phyloP scores from a whole-genome alignment of 2,797 vertebrate species.

The Fistularia tabacaria region DNA sequence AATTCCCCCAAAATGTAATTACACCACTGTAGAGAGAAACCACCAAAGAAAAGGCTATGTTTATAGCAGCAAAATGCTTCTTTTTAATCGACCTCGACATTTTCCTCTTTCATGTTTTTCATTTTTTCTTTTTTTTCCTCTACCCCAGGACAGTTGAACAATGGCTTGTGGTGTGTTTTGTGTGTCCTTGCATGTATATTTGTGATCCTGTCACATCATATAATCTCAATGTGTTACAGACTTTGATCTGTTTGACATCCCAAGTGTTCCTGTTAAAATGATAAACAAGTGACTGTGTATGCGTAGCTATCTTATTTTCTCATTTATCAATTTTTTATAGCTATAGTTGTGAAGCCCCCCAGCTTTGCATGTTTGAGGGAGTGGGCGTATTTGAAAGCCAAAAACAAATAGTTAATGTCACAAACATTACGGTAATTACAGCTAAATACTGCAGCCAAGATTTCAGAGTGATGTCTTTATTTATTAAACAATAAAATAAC shows the following conservation, averaged over 20 bases:
- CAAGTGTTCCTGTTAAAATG: conserved; percentile 34
- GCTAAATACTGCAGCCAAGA: conserved; percentile 23
- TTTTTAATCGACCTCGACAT: conserved; percentile 26
- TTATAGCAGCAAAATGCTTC: too few species aligned
- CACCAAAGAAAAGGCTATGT: too few species aligned
- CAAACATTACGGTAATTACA: conserved; percentile 46
- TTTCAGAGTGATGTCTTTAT: conserved; percentile 18
- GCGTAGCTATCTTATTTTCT: too few species aligned
- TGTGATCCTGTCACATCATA: conserved; percentile 50
- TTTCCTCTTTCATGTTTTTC: conserved; percentile 13
- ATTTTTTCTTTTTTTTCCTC: conserved; percentile 4
- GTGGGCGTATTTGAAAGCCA: conserved; percentile 1
- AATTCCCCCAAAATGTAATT: too few species aligned
- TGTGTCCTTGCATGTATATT: conserved; percentile 28
- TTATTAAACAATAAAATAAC: conserved; percentile 20
- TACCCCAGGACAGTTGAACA: conserved; percentile 13
- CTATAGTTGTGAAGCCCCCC: conserved; percentile 24
- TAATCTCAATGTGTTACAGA: conserved; percentile 41
- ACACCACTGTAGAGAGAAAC: too few species aligned
- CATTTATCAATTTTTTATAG: too few species aligned
- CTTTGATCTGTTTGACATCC: conserved; percentile 50
- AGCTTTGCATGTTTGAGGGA: conserved; percentile 6
- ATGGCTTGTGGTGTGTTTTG: conserved; percentile 26
- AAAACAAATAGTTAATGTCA: conserved; percentile 16
- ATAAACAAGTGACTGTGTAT: not conserved